Percentiles rank a stretch among this genome's conserved stretches.
phyloP scores from a whole-genome alignment of 2,888 invertebrate species.

The Chironomus tentans region DNA sequence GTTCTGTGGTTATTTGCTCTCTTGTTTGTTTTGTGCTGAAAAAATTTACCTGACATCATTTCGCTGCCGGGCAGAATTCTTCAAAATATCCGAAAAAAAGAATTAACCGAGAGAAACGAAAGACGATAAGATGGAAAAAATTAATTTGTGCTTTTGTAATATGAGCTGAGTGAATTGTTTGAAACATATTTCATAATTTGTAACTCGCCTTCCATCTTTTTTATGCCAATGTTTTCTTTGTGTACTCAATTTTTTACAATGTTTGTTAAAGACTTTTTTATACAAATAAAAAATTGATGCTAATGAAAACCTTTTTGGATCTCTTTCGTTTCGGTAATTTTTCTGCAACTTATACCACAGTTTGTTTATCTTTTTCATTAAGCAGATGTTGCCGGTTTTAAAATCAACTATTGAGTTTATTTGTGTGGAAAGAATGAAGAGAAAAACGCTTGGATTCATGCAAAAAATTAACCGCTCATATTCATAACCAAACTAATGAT shows the following conservation, averaged over 20 bases:
- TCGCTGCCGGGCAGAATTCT: neutral
- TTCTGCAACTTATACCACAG: neutral
- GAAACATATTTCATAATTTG: neutral
- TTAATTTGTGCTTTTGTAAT: constrained; percentile 1
- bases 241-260: neutral
- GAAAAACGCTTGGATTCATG: too few species aligned
- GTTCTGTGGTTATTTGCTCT: neutral
- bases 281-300: neutral
- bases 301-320: neutral
- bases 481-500: too few species aligned
- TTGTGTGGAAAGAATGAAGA: too few species aligned
- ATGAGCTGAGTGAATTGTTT: neutral
- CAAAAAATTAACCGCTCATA: too few species aligned
- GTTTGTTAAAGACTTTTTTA: neutral
- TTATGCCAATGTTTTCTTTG: neutral
- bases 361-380: constrained; percentile 10
- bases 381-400: neutral
- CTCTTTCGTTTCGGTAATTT: neutral
- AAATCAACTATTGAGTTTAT: too few species aligned
- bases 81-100: too few species aligned
- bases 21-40: neutral
- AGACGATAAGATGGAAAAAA: neutral
- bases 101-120: too few species aligned
- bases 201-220: neutral
- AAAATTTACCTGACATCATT: constrained; percentile 6